Percentiles rank a stretch among this genome's conserved stretches.
Conservation (phyloP, 2,797 vertebrate species). For the Pipistrellus kuhlii region DNA sequence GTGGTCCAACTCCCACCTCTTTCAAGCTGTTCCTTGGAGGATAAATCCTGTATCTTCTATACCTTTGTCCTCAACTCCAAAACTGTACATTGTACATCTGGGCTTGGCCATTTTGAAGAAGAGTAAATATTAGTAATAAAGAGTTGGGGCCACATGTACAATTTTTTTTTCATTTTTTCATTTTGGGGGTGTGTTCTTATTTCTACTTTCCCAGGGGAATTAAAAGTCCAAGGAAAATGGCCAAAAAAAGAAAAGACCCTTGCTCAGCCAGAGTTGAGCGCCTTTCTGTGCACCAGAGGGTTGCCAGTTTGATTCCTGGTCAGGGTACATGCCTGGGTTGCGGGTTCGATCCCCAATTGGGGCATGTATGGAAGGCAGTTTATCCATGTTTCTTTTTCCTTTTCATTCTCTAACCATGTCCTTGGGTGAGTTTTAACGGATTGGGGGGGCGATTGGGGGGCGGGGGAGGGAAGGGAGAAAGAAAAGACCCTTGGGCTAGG, state of each 20-base stretch:
- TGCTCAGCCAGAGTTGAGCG: neutral
- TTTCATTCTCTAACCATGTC: neutral
- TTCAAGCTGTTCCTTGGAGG: neutral
- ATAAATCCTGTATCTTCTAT: neutral
- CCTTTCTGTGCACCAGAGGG: neutral
- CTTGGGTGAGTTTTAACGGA: neutral
- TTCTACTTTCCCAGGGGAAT: neutral
- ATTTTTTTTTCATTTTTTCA: neutral
- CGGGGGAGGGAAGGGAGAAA: neutral
- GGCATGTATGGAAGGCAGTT: neutral
- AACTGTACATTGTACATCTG: neutral
- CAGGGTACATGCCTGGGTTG: neutral
- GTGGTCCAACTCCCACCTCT: neutral
- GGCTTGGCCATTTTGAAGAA: constrained; percentile 20
- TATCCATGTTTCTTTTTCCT: neutral
- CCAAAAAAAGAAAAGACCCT: neutral
- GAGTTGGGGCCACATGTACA: neutral
- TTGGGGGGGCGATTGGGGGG: fast-evolving
- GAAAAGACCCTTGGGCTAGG: neutral
- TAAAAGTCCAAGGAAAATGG: neutral
- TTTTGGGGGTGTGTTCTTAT: neutral
- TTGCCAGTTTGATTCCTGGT: neutral
- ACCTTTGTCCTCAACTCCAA: neutral
- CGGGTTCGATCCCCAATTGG: neutral
- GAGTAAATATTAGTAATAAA: constrained; percentile 27